A percentile compares a stretch with the other conserved stretches of the same genome.
Evolutionary conservation across 2,113 vertebrate genomes (phyloP).

Genomic region (Chamaetylas fuelleborni): DNA sequence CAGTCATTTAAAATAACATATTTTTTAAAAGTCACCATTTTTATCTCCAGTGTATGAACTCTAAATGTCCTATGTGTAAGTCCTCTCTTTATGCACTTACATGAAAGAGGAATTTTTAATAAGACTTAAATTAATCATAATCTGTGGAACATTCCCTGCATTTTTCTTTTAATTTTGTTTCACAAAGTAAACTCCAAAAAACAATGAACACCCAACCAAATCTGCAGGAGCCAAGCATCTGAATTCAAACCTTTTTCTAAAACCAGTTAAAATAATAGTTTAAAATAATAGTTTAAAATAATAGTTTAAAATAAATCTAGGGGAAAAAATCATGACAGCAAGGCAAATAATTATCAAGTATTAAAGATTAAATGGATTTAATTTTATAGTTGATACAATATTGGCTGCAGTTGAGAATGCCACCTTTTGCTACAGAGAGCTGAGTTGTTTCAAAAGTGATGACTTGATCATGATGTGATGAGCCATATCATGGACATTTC

Average conservation of each 20-base stretch:
- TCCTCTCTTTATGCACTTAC: neutral
- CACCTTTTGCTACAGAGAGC: neutral
- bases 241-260: neutral
- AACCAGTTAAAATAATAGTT: neutral
- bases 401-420: neutral
- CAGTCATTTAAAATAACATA: accelerated
- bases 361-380: neutral
- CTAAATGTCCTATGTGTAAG: neutral
- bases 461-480: neutral
- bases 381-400: neutral
- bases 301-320: neutral
- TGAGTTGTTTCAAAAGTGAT: neutral
- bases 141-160: neutral
- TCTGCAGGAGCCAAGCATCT: neutral
- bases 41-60: neutral
- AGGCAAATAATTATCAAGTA: neutral
- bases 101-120: neutral
- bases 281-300: neutral
- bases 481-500: neutral
- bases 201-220: neutral
- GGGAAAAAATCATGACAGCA: neutral
- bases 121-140: neutral
- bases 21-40: neutral
- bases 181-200: neutral
- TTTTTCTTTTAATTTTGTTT: neutral